These are phyloP conservation scores for Syngnathus rostellatus DNA, from an alignment of 2,797 vertebrate species.

Conservation along the genomic window DNA sequence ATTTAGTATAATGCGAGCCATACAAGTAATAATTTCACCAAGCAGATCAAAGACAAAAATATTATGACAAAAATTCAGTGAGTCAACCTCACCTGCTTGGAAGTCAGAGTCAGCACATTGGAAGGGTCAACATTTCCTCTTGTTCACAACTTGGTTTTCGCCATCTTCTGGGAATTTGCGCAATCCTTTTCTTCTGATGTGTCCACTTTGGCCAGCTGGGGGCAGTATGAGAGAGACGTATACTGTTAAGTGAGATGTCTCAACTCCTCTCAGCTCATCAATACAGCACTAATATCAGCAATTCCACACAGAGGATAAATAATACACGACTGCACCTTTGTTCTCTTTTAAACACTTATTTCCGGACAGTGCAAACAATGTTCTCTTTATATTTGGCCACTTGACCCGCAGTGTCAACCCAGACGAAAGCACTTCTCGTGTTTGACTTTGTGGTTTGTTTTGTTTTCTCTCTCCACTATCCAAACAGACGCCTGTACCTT, in stretches of 20 bases:
- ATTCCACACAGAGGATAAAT: too few relatives aligned
- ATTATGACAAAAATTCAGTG: not conserved
- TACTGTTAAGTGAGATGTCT: too few relatives aligned
- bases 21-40: too few relatives aligned
- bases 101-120: not conserved
- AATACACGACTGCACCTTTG: too few relatives aligned
- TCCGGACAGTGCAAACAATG: too few relatives aligned
- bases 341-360: too few relatives aligned
- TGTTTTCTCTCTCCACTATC: conserved; percentile 24
- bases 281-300: too few relatives aligned
- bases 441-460: conserved; percentile 5
- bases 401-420: not conserved
- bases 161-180: not conserved
- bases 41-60: too few relatives aligned
- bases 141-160: not conserved
- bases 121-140: not conserved
- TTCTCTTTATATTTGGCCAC: not conserved
- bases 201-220: too few relatives aligned
- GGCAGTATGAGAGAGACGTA: too few relatives aligned
- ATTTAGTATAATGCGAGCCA: too few relatives aligned
- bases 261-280: too few relatives aligned
- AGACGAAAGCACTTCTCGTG: not conserved
- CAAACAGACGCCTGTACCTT: conserved; percentile 54
- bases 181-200: not conserved
- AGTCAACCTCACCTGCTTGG: not conserved